Conservation (phyloP, 1,140 invertebrate genomes). For the Phenacoccus solenopsis region DNA sequence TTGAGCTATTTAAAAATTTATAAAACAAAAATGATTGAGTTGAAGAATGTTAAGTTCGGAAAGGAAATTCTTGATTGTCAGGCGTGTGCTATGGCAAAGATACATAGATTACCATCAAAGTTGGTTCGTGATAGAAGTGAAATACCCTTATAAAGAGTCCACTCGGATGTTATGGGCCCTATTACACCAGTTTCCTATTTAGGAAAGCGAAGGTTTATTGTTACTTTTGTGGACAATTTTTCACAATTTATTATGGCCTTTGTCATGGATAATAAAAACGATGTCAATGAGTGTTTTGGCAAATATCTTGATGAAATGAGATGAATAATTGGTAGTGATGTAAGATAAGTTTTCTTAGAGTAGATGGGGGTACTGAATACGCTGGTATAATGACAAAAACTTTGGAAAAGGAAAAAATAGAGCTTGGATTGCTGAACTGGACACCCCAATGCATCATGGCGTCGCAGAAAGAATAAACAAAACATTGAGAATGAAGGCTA, state of each 20-base stretch:
- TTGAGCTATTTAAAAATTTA: background rate
- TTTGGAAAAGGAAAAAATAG: slow-evolving; percentile 10
- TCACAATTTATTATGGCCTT: slow-evolving; percentile 5
- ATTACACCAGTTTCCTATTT: background rate
- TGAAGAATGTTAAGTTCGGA: background rate
- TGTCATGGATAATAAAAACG: slow-evolving; percentile 18
- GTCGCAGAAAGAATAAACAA: slow-evolving; percentile 34
- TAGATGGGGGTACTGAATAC: background rate
- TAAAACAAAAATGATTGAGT: background rate
- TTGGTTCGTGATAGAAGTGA: background rate
- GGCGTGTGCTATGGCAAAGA: background rate
- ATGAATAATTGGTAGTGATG: slow-evolving; percentile 11
- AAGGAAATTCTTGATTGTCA: background rate
- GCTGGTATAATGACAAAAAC: background rate
- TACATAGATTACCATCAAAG: background rate
- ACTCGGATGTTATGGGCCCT: slow-evolving; percentile 20
- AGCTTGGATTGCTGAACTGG: slow-evolving; percentile 23
- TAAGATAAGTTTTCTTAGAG: slow-evolving; percentile 20
- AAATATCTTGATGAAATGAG: slow-evolving; percentile 18
- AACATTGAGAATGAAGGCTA: slow-evolving; percentile 31
- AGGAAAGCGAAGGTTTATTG: slow-evolving; percentile 11
- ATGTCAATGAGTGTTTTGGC: slow-evolving; percentile 9
- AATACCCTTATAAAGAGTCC: background rate
- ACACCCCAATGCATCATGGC: slow-evolving; percentile 36
- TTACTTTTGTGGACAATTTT: slow-evolving; percentile 21